Evolutionary conservation across 2,797 vertebrate species (phyloP), one percentile per base, ranked within the genome.

Genomic region (Bufotes viridis): DNA sequence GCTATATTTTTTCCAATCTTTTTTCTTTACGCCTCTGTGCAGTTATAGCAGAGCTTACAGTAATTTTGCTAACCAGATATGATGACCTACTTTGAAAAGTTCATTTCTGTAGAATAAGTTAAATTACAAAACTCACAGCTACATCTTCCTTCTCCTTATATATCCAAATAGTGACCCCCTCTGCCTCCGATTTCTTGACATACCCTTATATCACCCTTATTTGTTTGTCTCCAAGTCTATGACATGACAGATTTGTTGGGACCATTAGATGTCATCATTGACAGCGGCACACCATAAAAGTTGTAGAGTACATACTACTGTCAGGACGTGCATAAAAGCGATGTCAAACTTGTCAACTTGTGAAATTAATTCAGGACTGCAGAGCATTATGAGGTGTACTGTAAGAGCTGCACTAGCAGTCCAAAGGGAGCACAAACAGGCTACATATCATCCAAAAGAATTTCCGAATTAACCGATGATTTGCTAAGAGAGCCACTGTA

Each of bases 291-390:
- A 78, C 75, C 49, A 55, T 78, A 13, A 13, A 78, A 55, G 75
- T 55, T 78, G 51, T 78, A 78, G 22, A 78, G 49, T 55, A 55
- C 51, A 55, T 78, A 55, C 75, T 51, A 53, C 75, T 55, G 75
- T 78, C 75, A 55, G 75, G 75, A 55, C 75, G 55, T 24, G 75
- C 51, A 78, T 55, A 78, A 55, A 78, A 78, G 75, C 24, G 12
- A 24, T 78, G 75, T 78, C 75, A 78, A 78, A 55, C 75, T 78
- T 78, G 75, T 78, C 75, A 78, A 78, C 75, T 22, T 78, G 42
- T 42, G 24, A 55, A 53, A n/a, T 78, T 78, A 78, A 78, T 78
- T 78, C 75, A 78, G 75, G 55, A 53, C 51, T 51, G 51, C 75
- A 55, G 51, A 78, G 75, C n/a, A 78, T 78, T 78, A 78, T 55